Conservation (phyloP, 2,113 vertebrate species). For the Potamarius usumacintae region DNA sequence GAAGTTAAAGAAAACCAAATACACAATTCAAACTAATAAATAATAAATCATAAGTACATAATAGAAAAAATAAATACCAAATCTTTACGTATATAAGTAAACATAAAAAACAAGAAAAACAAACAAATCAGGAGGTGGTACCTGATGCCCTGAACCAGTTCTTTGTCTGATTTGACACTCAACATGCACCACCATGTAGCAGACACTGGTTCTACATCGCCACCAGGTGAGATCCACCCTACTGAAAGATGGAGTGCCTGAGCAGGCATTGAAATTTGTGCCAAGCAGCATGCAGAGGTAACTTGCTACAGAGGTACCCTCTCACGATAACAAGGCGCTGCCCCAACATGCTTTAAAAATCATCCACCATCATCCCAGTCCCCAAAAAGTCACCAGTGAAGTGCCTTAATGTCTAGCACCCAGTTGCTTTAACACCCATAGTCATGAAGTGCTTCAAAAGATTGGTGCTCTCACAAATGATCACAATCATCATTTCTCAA, state of each 20-base stretch:
- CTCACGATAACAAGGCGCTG: neutral
- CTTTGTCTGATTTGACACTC: neutral
- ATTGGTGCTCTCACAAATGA: neutral
- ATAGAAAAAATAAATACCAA: no score
- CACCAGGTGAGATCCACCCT: conserved; percentile 9
- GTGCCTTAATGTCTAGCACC: neutral
- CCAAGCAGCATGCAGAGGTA: neutral
- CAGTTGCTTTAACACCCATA: neutral
- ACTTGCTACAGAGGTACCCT: neutral
- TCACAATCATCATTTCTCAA: neutral
- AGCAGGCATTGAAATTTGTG: neutral
- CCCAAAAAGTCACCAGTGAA: neutral
- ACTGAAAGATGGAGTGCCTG: neutral
- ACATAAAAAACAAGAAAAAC: no score
- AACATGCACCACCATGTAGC: neutral
- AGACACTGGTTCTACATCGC: neutral
- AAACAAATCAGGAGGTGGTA: no score
- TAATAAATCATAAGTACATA: no score
- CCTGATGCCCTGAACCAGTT: neutral
- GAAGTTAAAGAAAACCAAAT: no score
- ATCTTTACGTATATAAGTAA: no score
- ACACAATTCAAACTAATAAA: no score
- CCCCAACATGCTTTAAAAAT: neutral
- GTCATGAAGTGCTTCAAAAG: neutral
- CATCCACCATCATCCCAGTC: neutral